Percentiles rank a stretch among this genome's conserved stretches.
Evolutionary conservation across 2,888 invertebrate species (phyloP).

Genomic region (Chydorus sphaericus): DNA sequence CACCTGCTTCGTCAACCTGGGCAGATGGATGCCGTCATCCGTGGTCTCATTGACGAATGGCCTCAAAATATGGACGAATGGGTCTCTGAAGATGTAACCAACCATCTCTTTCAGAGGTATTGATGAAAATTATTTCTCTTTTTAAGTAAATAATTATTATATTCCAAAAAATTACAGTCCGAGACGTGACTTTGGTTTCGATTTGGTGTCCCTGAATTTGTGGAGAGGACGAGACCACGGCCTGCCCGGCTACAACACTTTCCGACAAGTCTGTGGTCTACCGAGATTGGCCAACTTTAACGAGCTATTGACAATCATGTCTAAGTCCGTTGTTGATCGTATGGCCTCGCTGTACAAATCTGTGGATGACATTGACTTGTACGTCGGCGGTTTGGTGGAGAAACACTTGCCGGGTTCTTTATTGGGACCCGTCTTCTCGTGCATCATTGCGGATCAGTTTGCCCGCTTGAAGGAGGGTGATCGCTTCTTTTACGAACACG

Average conservation of each 20-base stretch:
- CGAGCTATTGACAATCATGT: not conserved
- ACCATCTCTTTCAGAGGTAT: conserved; percentile 15
- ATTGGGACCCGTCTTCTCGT: conserved; percentile 74
- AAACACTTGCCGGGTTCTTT: conserved; percentile 56
- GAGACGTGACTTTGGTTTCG: conserved; percentile 15
- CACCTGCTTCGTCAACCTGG: conserved; percentile 20
- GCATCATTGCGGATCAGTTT: conserved; percentile 76
- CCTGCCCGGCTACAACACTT: conserved; percentile 23
- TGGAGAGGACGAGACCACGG: conserved; percentile 20
- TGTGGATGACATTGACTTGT: conserved; percentile 70
- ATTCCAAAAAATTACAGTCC: not conserved
- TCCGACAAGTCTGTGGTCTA: conserved; percentile 24
- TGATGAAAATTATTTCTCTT: not conserved
- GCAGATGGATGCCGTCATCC: conserved; percentile 20
- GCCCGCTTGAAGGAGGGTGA: conserved; percentile 71
- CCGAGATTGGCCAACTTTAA: conserved; percentile 6
- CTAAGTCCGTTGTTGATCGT: conserved; percentile 45
- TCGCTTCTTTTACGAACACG: conserved; percentile 55
- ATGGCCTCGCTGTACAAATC: conserved; percentile 48
- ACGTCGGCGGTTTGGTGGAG: conserved; percentile 71
- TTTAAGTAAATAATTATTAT: not conserved
- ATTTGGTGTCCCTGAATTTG: conserved; percentile 18
- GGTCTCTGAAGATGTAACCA: conserved; percentile 12
- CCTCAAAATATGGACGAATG: conserved; percentile 13
- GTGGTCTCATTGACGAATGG: conserved; percentile 17